Base-by-base conservation (phyloP, 2,888 invertebrate genomes). In the Pseudococcus longispinus region DNA sequence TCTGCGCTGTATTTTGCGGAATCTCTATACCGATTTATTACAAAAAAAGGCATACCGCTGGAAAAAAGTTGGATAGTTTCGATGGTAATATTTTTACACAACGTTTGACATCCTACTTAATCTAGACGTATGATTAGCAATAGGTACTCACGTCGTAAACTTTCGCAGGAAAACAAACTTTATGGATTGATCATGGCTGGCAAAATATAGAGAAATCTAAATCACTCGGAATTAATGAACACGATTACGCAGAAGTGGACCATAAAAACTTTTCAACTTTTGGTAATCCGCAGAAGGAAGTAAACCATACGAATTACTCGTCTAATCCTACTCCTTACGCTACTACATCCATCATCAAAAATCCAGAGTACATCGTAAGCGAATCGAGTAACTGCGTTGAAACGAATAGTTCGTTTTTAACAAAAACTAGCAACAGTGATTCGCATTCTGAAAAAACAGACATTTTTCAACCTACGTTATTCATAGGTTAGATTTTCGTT, bases 171-270 rank as follows among this genome's bases (percentile, higher is more conserved):
- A 94, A 94, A 90, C 94, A 94, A 89, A 93, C 93, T 88, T 91
- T 94, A 46, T 94, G 94, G 94, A 94, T 94, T 88, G 94, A 94
- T 90, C 91, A 94, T 88, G 93, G 94, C 60, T 94, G 94, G 94
- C 92, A 93, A 88, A 92, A 93, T 83, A 92, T 92, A 37, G 93
- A 93, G 89, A 94, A 94, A 90, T 93, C 93, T 11, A 93, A 94
- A 89, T 91, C 93, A 74, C 90, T 94, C 65, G 91, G 92, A 88
- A 91, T 90, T 23, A 91, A 91, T 88, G 91, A 91, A 77, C 91
- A 92, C 84, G 94, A 94, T 90, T 94, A 94, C 89, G 94, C 94
- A 2, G 94, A 94, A 90, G 94, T 94, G 42, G 91, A 91, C 88
- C 91, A 91, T 15, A 89, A 91, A 32, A 94, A 93, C 89, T 91